Conservation (phyloP, 2,113 vertebrate genomes). For the Bagarius yarrelli region DNA sequence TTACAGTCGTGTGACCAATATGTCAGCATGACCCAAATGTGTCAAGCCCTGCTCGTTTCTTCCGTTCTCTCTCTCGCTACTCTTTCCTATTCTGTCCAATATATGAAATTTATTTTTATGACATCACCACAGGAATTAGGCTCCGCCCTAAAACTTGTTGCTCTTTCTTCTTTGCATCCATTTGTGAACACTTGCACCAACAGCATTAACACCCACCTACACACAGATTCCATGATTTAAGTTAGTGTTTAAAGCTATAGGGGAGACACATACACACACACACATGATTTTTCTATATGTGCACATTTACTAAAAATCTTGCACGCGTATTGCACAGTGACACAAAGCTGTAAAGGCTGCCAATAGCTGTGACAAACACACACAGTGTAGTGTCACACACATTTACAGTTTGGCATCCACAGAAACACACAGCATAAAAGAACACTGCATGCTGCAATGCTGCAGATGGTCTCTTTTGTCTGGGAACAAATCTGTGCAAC, state of each 20-base stretch:
- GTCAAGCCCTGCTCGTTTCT: constrained; percentile 65
- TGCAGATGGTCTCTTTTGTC: constrained; percentile 36
- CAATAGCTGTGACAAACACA: constrained; percentile 21
- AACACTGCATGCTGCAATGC: constrained; percentile 13
- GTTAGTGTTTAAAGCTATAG: too few species aligned
- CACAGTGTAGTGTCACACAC: background rate
- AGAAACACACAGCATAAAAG: background rate
- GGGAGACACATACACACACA: background rate
- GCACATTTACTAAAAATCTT: background rate
- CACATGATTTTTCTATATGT: background rate
- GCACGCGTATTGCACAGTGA: background rate
- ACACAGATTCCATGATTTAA: background rate
- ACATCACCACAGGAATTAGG: constrained; percentile 29
- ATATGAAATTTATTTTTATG: constrained; percentile 24
- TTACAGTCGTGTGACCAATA: constrained; percentile 77
- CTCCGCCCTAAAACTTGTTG: constrained; percentile 27
- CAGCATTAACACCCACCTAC: background rate
- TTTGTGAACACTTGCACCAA: background rate
- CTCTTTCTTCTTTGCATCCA: background rate
- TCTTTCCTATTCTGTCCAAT: constrained; percentile 30
- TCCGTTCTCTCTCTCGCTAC: constrained; percentile 46
- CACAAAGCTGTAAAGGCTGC: background rate
- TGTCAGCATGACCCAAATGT: constrained; percentile 78
- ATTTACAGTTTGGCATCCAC: background rate
- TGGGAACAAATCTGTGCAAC: constrained; percentile 39